Evolutionary conservation across 2,888 invertebrate species (phyloP).

Genomic region (Microplitis deprimator): DNA sequence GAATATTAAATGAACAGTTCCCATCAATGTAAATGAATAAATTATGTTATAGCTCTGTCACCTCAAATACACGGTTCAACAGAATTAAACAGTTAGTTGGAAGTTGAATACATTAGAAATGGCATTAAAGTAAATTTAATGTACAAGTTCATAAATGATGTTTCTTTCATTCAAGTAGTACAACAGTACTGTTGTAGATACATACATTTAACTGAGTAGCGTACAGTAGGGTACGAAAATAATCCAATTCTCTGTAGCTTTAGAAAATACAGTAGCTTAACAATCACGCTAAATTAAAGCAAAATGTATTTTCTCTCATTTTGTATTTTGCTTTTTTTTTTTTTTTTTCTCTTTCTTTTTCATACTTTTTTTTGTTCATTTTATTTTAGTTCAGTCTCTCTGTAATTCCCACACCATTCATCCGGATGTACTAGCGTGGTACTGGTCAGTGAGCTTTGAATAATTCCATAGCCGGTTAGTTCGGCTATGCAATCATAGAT

Average conservation of each 20-base stretch:
- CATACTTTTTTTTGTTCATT: conserved; percentile 16
- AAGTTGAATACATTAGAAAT: not conserved
- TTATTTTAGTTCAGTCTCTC: conserved; percentile 4
- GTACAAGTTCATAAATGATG: not conserved
- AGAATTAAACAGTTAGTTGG: not conserved
- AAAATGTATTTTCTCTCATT: conserved; percentile 10
- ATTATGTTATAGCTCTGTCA: not conserved
- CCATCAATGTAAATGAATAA: not conserved
- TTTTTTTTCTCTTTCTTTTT: not conserved
- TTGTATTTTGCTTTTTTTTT: not conserved
- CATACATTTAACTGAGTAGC: not conserved
- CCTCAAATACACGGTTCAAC: not conserved
- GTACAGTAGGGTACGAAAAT: not conserved
- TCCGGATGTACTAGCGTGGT: conserved; percentile 15
- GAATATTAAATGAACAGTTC: not conserved
- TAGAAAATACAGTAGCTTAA: not conserved
- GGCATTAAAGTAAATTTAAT: not conserved
- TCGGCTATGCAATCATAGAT: conserved; percentile 51
- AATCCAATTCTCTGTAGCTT: conserved; percentile 8
- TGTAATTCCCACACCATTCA: conserved; percentile 13
- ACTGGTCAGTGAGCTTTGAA: conserved; percentile 40
- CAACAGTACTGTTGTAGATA: not conserved
- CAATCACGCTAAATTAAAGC: conserved; percentile 39
- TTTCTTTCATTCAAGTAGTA: conserved; percentile 1
- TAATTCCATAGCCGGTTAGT: conserved; percentile 46